Evolutionary conservation across 2,113 vertebrate species (phyloP), one percentile per base, ranked within the genome.

Genomic region (Alaudala cheleensis): DNA sequence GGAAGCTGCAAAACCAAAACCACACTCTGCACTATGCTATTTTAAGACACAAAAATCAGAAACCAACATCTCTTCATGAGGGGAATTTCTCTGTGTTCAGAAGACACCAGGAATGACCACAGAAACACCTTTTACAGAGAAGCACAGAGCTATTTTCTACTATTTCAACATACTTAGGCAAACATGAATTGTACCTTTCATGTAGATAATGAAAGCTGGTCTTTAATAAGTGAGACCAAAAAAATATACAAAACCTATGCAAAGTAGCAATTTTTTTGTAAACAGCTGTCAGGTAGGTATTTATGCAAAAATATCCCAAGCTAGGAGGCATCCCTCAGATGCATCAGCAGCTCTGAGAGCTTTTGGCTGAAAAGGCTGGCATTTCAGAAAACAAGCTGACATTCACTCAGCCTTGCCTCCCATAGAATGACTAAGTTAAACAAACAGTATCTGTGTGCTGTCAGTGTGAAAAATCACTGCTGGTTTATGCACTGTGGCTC

Each of bases 1-100:
- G 42, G 67, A 94, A 93, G 47, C 79, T 93, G 58, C 42, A 93
- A 88, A 90, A 82, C 34, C 81, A 93, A 73, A 91, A 40, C 76
- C 57, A 9, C 10, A 2, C 49, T 70, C 62, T 58, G 64, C 44
- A 31, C 67, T 65, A 39, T 0, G 0, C 25, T 95, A 67, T 86
- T 92, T 80, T 90, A 78, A 78, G 80, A 42, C 22, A 67, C 53
- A 61, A 64, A 92, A 88, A 78, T 64, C 76, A 78, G 42, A 95
- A 83, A 19, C 60, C 49, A 78, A 31, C 22, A 54, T 61, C 86
- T 89, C 40, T 90, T 83, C 56, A 49, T 22, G 14, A 57, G 22
- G 49, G 40, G 12, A 88, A 71, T 37, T 83, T 34, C 78, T 73
- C 40, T 0, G 0, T 29, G 60, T 93, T 80, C 81, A 90, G 57